These are phyloP conservation scores for Oryzias curvinotus DNA, from an alignment of 2,113 vertebrate genomes.

Conservation along the genomic window DNA sequence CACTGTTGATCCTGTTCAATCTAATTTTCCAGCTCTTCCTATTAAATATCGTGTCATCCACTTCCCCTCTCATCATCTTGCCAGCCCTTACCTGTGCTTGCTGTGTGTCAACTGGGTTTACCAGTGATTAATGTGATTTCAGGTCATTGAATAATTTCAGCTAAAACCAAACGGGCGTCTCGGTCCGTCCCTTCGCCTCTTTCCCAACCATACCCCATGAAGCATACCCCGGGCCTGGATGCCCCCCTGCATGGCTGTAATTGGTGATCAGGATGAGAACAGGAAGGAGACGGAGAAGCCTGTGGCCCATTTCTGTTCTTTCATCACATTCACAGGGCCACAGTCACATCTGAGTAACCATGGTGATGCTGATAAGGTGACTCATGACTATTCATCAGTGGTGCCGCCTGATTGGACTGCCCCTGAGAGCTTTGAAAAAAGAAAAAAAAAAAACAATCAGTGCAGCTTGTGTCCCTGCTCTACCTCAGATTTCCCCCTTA, in stretches of 20 bases:
- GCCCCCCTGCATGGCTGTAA: slow-evolving; percentile 51
- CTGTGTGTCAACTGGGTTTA: slow-evolving; percentile 16
- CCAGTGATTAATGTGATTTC: slow-evolving; percentile 24
- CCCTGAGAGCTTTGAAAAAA: slow-evolving; percentile 49
- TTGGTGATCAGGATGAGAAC: slow-evolving; percentile 68
- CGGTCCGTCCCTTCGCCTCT: neutral
- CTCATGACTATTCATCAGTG: slow-evolving; percentile 76
- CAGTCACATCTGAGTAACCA: slow-evolving; percentile 72
- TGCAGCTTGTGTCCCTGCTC: slow-evolving; percentile 50
- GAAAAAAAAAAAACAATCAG: slow-evolving; percentile 60
- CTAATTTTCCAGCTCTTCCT: slow-evolving; percentile 47
- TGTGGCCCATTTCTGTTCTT: slow-evolving; percentile 64
- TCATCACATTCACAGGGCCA: slow-evolving; percentile 61
- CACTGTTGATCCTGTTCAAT: slow-evolving; percentile 44
- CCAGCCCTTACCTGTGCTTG: slow-evolving; percentile 23
- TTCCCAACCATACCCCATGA: slow-evolving; percentile 2
- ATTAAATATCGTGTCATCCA: slow-evolving; percentile 54
- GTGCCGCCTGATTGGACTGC: slow-evolving; percentile 64
- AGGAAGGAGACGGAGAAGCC: slow-evolving; percentile 45
- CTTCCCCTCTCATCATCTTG: slow-evolving; percentile 26
- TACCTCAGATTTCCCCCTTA: slow-evolving; percentile 46
- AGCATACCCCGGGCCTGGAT: slow-evolving; percentile 28
- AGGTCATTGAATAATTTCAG: slow-evolving; percentile 18
- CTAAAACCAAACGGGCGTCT: slow-evolving; percentile 7
- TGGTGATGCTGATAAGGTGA: slow-evolving; percentile 74